Base-by-base conservation (phyloP, 2,888 invertebrate species). In the Eurytoma adleriae region DNA sequence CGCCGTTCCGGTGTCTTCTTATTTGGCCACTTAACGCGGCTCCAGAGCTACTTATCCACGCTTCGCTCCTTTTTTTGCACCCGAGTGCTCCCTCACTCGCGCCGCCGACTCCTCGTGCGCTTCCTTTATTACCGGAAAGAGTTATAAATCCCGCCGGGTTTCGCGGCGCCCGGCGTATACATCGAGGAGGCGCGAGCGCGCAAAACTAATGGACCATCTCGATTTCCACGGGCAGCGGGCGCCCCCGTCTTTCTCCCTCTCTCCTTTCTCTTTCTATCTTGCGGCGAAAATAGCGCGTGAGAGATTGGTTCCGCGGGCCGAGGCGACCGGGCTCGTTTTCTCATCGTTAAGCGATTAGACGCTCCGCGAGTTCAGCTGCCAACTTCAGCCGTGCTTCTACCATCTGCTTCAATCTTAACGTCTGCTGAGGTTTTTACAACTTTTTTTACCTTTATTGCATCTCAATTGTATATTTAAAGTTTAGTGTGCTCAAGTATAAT, bases 261-360 rank as follows among this genome's bases (percentile, higher is more conserved):
- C 24, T 18, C 5, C n/a, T 57, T n/a, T 61, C 61, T 40, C 62
- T 18, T 40, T 64, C 48, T 64, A 40, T 64, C 64, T 40, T 64
- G 48, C 61, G 73, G 79, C 83, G 82, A 82, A 83, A 84, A 84
- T 83, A 83, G 83, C 80, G 24, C 74, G 74, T 71, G 75, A 70
- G 56, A 73, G 70, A 82, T 77, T 76, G 75, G 75, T 79, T 81
- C 81, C 78, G 62, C 67, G 68, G 61, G 30, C n/a, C 56, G 30
- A 52, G 48, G 18, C 20, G 54, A 48, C 50, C 48, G 80, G 78
- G 78, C 86, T 86, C 84, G 86, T 87, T 86, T 87, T 86, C 86
- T 85, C 86, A 86, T 86, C 86, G 86, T 85, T 86, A 85, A 86
- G 83, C 85, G 86, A 86, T 86, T 79, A 84, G 83, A 80, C 80